Conservation (phyloP, 2,888 invertebrate species). For the Rhyacophila evoluta region DNA sequence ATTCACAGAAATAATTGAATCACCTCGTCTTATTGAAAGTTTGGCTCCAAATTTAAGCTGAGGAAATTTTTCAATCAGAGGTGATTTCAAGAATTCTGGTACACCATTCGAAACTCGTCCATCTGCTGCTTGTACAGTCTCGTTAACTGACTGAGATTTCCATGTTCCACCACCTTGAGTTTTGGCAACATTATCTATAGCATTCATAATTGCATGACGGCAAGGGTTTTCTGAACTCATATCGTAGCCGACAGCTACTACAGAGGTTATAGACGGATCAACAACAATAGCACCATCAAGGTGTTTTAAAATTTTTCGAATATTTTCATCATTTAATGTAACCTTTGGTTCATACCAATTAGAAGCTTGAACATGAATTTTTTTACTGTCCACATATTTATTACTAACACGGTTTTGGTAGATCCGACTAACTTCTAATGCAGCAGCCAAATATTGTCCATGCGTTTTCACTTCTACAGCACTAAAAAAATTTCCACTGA, state of each 20-base stretch:
- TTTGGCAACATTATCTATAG: slow-evolving; percentile 86
- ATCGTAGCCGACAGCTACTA: slow-evolving; percentile 77
- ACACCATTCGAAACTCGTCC: slow-evolving; percentile 61
- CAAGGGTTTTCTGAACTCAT: slow-evolving; percentile 74
- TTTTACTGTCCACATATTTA: too few species aligned
- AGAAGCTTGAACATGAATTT: too few species aligned
- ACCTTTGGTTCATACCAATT: neutral
- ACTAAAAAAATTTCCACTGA: slow-evolving; percentile 73
- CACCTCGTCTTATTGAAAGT: slow-evolving; percentile 60
- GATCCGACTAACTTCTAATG: slow-evolving; percentile 67
- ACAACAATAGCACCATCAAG: slow-evolving; percentile 70
- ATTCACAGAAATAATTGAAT: slow-evolving; percentile 51
- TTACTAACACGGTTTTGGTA: slow-evolving; percentile 15
- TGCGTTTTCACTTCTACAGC: slow-evolving; percentile 69
- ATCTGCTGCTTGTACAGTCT: neutral
- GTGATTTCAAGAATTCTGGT: slow-evolving; percentile 60
- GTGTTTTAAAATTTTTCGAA: neutral
- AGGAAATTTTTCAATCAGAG: slow-evolving; percentile 61
- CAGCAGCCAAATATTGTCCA: slow-evolving; percentile 71
- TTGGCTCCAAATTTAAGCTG: slow-evolving; percentile 67
- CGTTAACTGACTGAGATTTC: slow-evolving; percentile 57
- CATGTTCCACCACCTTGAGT: slow-evolving; percentile 86
- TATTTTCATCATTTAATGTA: neutral
- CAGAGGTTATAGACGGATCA: slow-evolving; percentile 75
- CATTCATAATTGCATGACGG: slow-evolving; percentile 87